These are phyloP conservation scores for Dascillus cervinus DNA, from an alignment of 2,888 invertebrate genomes.

Conservation along the genomic window DNA sequence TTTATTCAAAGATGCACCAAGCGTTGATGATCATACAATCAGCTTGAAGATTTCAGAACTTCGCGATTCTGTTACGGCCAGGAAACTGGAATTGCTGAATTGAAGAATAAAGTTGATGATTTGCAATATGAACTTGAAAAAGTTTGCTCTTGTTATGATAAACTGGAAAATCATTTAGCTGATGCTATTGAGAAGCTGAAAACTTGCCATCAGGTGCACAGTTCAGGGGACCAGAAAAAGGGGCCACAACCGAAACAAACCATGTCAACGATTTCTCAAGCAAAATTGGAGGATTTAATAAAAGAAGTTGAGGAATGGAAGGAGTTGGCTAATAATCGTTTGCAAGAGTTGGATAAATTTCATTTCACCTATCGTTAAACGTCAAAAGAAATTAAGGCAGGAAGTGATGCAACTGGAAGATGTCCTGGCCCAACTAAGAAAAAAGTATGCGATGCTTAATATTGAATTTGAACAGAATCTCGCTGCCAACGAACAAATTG, in stretches of 20 bases:
- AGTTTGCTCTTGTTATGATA: constrained; percentile 80
- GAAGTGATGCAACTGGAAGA: constrained; percentile 97
- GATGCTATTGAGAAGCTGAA: constrained; percentile 89
- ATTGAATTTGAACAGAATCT: constrained; percentile 98
- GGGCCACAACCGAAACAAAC: constrained; percentile 33
- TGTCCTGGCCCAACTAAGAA: constrained; percentile 82
- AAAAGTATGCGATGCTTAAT: constrained; percentile 95
- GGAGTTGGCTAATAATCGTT: constrained; percentile 84
- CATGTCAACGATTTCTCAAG: constrained; percentile 54
- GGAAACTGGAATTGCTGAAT: constrained; percentile 90
- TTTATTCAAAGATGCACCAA: constrained; percentile 54
- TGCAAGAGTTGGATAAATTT: constrained; percentile 88
- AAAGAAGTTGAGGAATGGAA: constrained; percentile 89
- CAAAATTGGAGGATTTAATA: constrained; percentile 75
- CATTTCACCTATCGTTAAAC: constrained; percentile 89
- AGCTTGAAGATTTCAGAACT: constrained; percentile 83
- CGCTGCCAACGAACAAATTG: constrained; percentile 96
- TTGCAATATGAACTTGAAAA: constrained; percentile 87
- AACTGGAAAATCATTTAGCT: constrained; percentile 84
- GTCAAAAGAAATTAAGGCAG: constrained; percentile 89
- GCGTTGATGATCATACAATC: constrained; percentile 83
- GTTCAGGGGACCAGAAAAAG: constrained; percentile 51
- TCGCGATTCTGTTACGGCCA: constrained; percentile 80
- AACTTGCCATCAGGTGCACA: constrained; percentile 72
- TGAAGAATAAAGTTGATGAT: constrained; percentile 94